Evolutionary conservation across 1,140 invertebrate species (phyloP), one percentile per base, ranked within the genome.

Genomic region (Tetraneura akinire): DNA sequence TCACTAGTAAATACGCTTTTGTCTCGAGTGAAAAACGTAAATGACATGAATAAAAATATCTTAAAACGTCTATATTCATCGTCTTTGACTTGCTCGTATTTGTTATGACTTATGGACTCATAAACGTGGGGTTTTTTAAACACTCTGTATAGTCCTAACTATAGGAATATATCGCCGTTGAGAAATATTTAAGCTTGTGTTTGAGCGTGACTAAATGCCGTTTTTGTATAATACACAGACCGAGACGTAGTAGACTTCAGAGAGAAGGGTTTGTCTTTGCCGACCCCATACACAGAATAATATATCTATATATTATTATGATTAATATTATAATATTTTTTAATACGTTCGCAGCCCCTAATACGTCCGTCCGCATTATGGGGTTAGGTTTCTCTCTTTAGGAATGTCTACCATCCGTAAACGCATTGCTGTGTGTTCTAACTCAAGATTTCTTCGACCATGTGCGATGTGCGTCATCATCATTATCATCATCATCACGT

Each of bases 121-220:
- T n/a, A n/a, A n/a, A n/a, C n/a, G 23, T 60, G 26, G 26, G 0
- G 16, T 32, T 32, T 32, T 9, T 62, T 26, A 8, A 71, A n/a
- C 16, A 29, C 68, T 23, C 45, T 71, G 23, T 71, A 49, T 13
- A 47, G n/a, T n/a, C n/a, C n/a, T n/a, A n/a, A n/a, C n/a, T 29
- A 3, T n/a, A 53, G n/a, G n/a, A 11, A 13, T 14, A 18, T 14
- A 14, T 14, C 55, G 55, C 21, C 23, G 16, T 13, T 1, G n/a
- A n/a, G n/a, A n/a, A n/a, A n/a, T n/a, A n/a, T n/a, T n/a, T n/a
- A 29, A 23, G 26, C 32, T 6, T 66, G 8, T 53, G 51, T 47
- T 53, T 32, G 49, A 51, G 71, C 71, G 71, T 74, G 71, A 74
- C 51, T 37, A 42, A 74, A 74, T 74, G 71, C 55, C 71, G 51